A percentile compares a stretch with the other conserved stretches of the same genome.
These are phyloP conservation scores for Neopelma chrysocephalum DNA, from an alignment of 2,797 vertebrate species.

Conservation along the genomic window DNA sequence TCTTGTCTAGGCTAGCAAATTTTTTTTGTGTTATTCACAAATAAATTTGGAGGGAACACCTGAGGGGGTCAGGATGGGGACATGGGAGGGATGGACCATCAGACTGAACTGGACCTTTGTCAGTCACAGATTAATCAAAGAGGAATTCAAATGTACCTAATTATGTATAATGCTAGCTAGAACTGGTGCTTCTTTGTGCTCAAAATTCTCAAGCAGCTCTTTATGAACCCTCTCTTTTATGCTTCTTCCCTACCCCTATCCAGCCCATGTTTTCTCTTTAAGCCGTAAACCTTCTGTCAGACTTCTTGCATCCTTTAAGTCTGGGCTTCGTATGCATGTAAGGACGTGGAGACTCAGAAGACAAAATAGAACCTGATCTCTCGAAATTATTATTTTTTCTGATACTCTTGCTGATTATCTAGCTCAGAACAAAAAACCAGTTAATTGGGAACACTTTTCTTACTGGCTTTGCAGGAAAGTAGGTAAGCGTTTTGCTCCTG, in stretches of 20 bases:
- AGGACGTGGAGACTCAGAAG: not conserved
- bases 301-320: not conserved
- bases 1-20: not conserved
- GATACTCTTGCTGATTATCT: not conserved
- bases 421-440: not conserved
- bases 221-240: not conserved
- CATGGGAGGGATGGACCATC: not conserved
- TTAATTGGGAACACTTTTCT: not conserved
- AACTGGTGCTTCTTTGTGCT: not conserved
- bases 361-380: not conserved
- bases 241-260: accelerated
- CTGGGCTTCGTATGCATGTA: not conserved
- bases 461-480: not conserved
- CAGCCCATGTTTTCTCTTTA: not conserved
- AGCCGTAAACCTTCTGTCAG: not conserved
- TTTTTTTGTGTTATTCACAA: not conserved
- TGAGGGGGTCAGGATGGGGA: accelerated
- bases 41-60: not conserved
- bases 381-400: not conserved
- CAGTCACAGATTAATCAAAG: not conserved
- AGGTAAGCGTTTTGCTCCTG: not conserved
- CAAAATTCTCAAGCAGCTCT: not conserved
- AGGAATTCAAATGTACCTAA: not conserved
- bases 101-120: not conserved
- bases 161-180: not conserved